Evolutionary conservation across 2,888 invertebrate genomes (phyloP).

Genomic region (Melanchra persicariae): DNA sequence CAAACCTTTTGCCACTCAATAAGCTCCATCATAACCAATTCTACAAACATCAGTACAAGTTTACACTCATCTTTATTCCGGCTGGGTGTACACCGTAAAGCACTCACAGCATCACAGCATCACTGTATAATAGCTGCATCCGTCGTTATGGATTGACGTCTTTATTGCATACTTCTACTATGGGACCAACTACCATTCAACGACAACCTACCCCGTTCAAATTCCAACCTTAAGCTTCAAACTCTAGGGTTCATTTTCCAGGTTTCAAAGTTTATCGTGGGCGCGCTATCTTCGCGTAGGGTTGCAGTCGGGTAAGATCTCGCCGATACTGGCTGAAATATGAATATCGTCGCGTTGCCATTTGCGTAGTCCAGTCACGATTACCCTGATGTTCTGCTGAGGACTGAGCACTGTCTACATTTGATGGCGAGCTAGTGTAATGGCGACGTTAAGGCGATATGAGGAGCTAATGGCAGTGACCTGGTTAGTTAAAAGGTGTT

Average conservation of each 20-base stretch:
- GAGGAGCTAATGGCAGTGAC: slow-evolving; percentile 35
- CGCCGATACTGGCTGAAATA: slow-evolving; percentile 79
- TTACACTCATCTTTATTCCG: slow-evolving; percentile 75
- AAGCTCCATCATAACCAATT: slow-evolving; percentile 55
- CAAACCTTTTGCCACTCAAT: slow-evolving; percentile 39
- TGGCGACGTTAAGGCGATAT: slow-evolving; percentile 46
- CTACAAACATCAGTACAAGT: slow-evolving; percentile 60
- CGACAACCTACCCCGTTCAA: slow-evolving; percentile 34
- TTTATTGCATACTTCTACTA: slow-evolving; percentile 81
- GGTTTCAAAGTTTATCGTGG: slow-evolving; percentile 51
- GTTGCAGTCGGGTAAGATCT: slow-evolving; percentile 74
- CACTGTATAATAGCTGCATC: slow-evolving; percentile 81
- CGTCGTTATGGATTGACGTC: slow-evolving; percentile 82
- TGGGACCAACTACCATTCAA: slow-evolving; percentile 68
- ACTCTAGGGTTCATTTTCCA: slow-evolving; percentile 35
- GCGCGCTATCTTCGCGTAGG: slow-evolving; percentile 59
- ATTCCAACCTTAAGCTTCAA: slow-evolving; percentile 36
- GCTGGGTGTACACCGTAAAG: slow-evolving; percentile 78
- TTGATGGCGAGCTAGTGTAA: slow-evolving; percentile 58
- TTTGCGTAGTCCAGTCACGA: slow-evolving; percentile 78
- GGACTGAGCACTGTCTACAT: slow-evolving; percentile 50
- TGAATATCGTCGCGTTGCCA: slow-evolving; percentile 78
- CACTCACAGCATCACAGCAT: slow-evolving; percentile 81
- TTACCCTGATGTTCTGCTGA: slow-evolving; percentile 69
- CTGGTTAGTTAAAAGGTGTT: slow-evolving; percentile 44